Percentiles rank a stretch among this genome's conserved stretches.
These are phyloP conservation scores for Peromyscus maniculatus DNA, from an alignment of 2,113 vertebrate genomes.

Conservation along the genomic window DNA sequence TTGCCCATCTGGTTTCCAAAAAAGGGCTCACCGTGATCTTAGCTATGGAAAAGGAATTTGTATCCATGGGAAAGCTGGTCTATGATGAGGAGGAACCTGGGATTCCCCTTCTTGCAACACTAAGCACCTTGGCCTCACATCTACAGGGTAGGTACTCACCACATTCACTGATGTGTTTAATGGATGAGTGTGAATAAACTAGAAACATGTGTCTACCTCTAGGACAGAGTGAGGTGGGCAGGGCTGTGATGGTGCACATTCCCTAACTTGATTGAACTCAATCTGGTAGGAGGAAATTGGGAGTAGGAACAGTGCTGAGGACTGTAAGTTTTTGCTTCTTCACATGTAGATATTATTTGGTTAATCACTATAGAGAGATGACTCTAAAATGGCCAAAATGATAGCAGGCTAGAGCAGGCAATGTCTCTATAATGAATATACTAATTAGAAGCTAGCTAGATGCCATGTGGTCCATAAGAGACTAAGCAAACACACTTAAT, in stretches of 20 bases:
- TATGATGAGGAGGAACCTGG: not conserved
- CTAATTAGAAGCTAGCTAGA: not conserved
- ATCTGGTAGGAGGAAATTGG: not conserved
- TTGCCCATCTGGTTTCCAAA: not conserved
- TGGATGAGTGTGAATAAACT: not conserved
- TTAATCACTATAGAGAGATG: not conserved
- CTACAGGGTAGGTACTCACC: not conserved
- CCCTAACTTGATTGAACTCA: not conserved
- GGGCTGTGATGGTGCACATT: not conserved
- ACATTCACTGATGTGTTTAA: not conserved
- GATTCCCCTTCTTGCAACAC: not conserved
- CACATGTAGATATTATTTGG: not conserved
- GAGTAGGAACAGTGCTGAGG: not conserved
- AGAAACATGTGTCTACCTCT: not conserved
- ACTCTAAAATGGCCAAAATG: not conserved
- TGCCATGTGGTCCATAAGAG: not conserved
- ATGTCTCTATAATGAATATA: not conserved
- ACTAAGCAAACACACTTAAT: not conserved
- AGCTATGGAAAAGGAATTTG: not conserved
- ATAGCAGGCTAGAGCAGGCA: not conserved
- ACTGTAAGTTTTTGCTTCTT: not conserved
- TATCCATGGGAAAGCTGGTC: not conserved
- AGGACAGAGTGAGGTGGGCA: not conserved
- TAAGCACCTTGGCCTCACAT: not conserved
- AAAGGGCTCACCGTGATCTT: too few species aligned